These are phyloP conservation scores for Stenopsyche tienmushanensis DNA, from an alignment of 1,140 invertebrate genomes.

Conservation along the genomic window DNA sequence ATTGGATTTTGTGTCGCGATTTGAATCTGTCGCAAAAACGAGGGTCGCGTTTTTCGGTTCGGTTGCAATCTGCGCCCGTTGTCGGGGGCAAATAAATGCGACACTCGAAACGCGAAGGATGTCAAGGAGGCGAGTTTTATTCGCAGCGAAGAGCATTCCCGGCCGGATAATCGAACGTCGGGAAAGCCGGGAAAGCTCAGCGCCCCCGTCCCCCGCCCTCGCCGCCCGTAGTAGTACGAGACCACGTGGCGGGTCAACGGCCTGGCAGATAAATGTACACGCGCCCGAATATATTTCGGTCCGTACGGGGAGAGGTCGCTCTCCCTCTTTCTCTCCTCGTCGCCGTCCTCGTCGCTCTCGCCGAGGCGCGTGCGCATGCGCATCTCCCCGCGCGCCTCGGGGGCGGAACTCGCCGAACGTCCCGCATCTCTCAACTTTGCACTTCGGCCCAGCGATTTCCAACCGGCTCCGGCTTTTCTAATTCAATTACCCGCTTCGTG, in stretches of 20 bases:
- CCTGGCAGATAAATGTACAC: not conserved
- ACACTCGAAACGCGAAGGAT: not conserved
- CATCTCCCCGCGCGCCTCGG: not conserved
- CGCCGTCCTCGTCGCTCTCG: not conserved
- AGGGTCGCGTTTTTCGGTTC: too few species aligned
- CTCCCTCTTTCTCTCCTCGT: not conserved
- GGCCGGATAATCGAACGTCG: too few species aligned
- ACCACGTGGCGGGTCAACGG: constrained; percentile 26
- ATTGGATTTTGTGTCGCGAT: too few species aligned
- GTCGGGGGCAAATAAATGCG: not conserved
- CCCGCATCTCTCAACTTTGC: too few species aligned
- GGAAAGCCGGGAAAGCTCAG: too few species aligned
- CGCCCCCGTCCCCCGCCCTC: not conserved
- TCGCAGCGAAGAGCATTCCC: too few species aligned
- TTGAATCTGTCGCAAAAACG: not conserved
- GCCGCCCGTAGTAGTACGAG: too few species aligned
- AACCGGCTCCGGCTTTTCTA: too few species aligned
- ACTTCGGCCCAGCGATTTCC: too few species aligned
- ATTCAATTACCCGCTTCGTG: too few species aligned
- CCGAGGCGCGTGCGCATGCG: constrained; percentile 3
- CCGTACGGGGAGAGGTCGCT: not conserved
- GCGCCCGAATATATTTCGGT: constrained; percentile 13
- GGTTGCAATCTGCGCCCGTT: too few species aligned
- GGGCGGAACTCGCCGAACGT: not conserved
- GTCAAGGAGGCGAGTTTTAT: too few species aligned